Conservation (phyloP, 2,113 vertebrate species). For the Echinops telfairi region DNA sequence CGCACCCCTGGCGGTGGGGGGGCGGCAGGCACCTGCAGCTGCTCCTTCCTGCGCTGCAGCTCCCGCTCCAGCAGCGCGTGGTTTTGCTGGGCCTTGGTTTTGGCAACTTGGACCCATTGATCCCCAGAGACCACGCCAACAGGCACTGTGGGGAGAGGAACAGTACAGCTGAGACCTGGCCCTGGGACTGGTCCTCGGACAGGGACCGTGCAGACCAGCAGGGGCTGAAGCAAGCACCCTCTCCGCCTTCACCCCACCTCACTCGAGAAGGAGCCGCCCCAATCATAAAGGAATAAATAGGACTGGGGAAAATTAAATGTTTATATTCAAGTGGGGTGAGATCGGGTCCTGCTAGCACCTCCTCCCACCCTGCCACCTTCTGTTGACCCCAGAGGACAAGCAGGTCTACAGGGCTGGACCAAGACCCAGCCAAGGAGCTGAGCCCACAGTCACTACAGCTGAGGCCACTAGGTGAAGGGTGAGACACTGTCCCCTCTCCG, state of each 20-base stretch:
- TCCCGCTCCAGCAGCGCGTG: slow-evolving; percentile 90
- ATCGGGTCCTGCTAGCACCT: not conserved
- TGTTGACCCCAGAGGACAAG: not conserved
- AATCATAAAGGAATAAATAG: not conserved
- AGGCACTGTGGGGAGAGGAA: slow-evolving; percentile 79
- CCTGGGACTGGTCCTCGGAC: not conserved
- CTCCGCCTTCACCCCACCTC: not conserved
- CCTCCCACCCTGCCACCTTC: not conserved
- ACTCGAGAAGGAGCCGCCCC: not conserved
- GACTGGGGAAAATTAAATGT: not conserved
- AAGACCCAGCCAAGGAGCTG: not conserved
- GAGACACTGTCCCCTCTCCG: not conserved
- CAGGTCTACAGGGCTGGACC: not conserved
- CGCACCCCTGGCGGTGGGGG: not conserved
- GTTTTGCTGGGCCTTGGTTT: slow-evolving; percentile 90
- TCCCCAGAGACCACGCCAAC: slow-evolving; percentile 91
- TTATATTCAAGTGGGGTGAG: not conserved
- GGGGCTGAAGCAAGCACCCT: not conserved
- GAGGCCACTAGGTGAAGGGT: too few relatives aligned
- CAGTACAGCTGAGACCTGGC: not conserved
- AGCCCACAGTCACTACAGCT: not conserved
- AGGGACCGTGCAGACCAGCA: not conserved
- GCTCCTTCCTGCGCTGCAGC: slow-evolving; percentile 88
- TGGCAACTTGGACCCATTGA: slow-evolving; percentile 92
- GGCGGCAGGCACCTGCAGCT: slow-evolving; percentile 6